Evolutionary conservation across 2,888 invertebrate genomes (phyloP), one percentile per base, ranked within the genome.

Genomic region (Tinea pellionella): DNA sequence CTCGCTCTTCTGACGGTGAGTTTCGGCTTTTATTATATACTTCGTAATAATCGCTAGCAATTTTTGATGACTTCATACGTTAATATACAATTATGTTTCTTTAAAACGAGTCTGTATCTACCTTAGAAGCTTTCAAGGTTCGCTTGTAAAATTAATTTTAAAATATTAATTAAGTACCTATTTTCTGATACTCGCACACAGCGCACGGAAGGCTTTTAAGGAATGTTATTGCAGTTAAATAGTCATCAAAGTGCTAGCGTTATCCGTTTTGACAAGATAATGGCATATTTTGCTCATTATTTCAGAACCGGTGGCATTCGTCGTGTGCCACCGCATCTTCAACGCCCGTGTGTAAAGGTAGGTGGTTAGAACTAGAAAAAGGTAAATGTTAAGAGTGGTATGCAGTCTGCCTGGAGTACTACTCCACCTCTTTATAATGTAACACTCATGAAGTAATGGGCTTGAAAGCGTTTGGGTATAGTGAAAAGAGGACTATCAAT

Each of bases 1-100:
- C 85, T 60, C 83, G 84, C 61, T 89, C 89, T 18, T 89, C 89
- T 63, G 90, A 90, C 72, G 90, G 90, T 90, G 77, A 85, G 88
- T 84, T 74, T 43, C 62, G 24, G 24, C 6, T 24, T 3, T 24
- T 3, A 24, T 24, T 24, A 24, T 24, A 3, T 24, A 24, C 24
- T 24, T 24, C 24, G 24, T 24, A 24, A 24, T 24, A 24, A 24
- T 32, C 57, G n/a, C 57, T 57, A 32, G 57, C 57, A 32, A 57
- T 13, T 60, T 24, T 59, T 59, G 59, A 47, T 47, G 59, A 59
- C n/a, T 29, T 8, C 12, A 19, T 37, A 37, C 7, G 30, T 37
- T 13, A 4, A 9, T 18, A 24, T 24, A 24, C 6, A 53, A 29
- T 9, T 24, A 56, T 18, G 19, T 56, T 11, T 8, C n/a, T 13